Percentiles rank a stretch among this genome's conserved stretches.
Evolutionary conservation across 2,888 invertebrate genomes (phyloP).

Genomic region (Drepana falcataria): DNA sequence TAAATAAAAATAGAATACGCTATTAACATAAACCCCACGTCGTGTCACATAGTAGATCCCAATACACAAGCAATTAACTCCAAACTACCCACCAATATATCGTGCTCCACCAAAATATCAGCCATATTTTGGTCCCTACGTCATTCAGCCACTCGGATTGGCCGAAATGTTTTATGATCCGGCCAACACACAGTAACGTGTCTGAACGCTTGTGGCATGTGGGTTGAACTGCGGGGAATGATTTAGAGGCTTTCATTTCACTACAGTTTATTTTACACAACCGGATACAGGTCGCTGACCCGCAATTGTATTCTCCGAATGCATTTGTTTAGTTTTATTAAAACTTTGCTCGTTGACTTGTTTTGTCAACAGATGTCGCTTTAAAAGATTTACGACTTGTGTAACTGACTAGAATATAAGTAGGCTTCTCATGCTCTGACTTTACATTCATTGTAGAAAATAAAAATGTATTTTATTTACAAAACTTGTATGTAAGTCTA

Average conservation of each 20-base stretch:
- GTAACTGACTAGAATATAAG: background rate
- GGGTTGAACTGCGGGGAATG: conserved; percentile 58
- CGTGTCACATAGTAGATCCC: background rate
- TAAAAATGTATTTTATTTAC: no score
- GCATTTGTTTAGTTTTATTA: background rate
- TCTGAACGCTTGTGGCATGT: conserved; percentile 54
- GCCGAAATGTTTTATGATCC: conserved; percentile 57
- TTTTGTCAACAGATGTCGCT: conserved; percentile 1
- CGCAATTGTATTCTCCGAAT: conserved; percentile 7
- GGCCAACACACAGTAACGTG: conserved; percentile 46
- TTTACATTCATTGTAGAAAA: no score
- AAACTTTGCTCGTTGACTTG: background rate
- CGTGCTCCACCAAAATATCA: conserved; percentile 25
- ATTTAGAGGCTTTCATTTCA: conserved; percentile 65
- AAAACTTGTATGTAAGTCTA: no score
- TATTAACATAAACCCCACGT: background rate
- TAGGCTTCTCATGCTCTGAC: no score
- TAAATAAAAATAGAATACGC: no score
- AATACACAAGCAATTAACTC: background rate
- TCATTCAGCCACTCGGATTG: conserved; percentile 23
- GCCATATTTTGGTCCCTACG: conserved; percentile 23
- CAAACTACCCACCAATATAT: background rate
- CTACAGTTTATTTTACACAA: conserved; percentile 48
- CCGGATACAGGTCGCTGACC: conserved; percentile 16
- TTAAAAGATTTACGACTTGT: background rate